phyloP scores from a whole-genome alignment of 2,797 vertebrate species.

The Tympanoctomys barrerae region DNA sequence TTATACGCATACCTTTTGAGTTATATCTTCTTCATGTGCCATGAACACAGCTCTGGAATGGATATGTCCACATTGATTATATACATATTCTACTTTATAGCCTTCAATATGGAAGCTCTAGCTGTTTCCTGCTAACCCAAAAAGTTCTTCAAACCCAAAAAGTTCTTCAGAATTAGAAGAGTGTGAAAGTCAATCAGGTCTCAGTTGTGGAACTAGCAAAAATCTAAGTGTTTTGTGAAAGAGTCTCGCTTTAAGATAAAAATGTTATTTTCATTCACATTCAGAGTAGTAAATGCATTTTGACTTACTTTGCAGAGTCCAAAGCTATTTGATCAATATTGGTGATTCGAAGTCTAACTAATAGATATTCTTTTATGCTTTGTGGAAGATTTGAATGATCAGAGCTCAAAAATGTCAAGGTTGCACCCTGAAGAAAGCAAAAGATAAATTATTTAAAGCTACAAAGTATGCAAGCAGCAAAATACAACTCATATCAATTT shows the following conservation, averaged over 20 bases:
- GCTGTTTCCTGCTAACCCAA: not conserved
- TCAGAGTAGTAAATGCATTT: conserved; percentile 47
- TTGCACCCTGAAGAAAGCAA: conserved; percentile 87
- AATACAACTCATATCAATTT: conserved; percentile 23
- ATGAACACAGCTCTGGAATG: conserved; percentile 81
- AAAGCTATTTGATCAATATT: conserved; percentile 88
- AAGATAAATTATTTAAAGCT: conserved; percentile 58
- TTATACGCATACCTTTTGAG: not conserved
- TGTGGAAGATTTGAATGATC: conserved; percentile 89
- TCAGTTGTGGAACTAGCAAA: not conserved
- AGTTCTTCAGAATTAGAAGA: not conserved
- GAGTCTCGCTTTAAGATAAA: conserved; percentile 50
- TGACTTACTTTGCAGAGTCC: conserved; percentile 88
- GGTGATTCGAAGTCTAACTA: conserved; percentile 89
- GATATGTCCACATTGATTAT: conserved; percentile 11
- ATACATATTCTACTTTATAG: not conserved
- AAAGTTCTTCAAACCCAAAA: not conserved
- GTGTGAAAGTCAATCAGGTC: not conserved
- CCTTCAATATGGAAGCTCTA: not conserved
- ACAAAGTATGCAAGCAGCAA: not conserved
- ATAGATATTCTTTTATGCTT: conserved; percentile 86
- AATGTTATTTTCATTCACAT: conserved; percentile 19
- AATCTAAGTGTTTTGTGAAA: not conserved
- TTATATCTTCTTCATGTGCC: conserved; percentile 65
- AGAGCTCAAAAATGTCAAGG: conserved; percentile 89